Percentiles rank a stretch among this genome's conserved stretches.
Conservation (phyloP, 2,888 invertebrate species). For the Loripinus fragilis region DNA sequence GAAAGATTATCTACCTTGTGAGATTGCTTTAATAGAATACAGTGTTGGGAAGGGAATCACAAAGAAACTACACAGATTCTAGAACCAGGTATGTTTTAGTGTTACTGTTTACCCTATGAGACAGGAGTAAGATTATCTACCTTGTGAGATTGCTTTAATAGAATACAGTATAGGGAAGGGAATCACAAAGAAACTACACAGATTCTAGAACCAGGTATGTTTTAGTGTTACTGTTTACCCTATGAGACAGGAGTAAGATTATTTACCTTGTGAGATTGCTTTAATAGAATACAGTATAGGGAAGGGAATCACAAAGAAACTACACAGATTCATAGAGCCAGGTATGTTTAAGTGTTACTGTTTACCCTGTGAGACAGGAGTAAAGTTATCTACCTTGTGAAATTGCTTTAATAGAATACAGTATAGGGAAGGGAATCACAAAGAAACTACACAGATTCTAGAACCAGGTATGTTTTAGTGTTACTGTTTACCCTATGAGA, state of each 20-base stretch:
- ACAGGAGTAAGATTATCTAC: slow-evolving; percentile 72
- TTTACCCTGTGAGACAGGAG: slow-evolving; percentile 77
- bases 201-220: slow-evolving; percentile 77
- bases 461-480: slow-evolving; percentile 68
- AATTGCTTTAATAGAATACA: slow-evolving; percentile 75
- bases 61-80: slow-evolving; percentile 73
- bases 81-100: slow-evolving; percentile 73
- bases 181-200: slow-evolving; percentile 72
- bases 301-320: slow-evolving; percentile 73
- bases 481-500: slow-evolving; percentile 48
- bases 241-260: slow-evolving; percentile 70
- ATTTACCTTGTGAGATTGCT: slow-evolving; percentile 77
- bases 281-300: slow-evolving; percentile 74
- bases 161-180: slow-evolving; percentile 77
- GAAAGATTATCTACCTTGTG: slow-evolving; percentile 74
- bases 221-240: slow-evolving; percentile 78
- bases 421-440: slow-evolving; percentile 74
- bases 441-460: slow-evolving; percentile 74
- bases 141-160: slow-evolving; percentile 75
- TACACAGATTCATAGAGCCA: slow-evolving; percentile 77
- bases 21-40: slow-evolving; percentile 77
- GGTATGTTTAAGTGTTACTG: slow-evolving; percentile 64
- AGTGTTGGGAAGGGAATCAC: slow-evolving; percentile 75
- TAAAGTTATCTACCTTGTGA: slow-evolving; percentile 75
- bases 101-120: slow-evolving; percentile 73